Percentiles rank a stretch among this genome's conserved stretches.
phyloP scores from a whole-genome alignment of 2,888 invertebrate genomes.

The Zygaena filipendulae region DNA sequence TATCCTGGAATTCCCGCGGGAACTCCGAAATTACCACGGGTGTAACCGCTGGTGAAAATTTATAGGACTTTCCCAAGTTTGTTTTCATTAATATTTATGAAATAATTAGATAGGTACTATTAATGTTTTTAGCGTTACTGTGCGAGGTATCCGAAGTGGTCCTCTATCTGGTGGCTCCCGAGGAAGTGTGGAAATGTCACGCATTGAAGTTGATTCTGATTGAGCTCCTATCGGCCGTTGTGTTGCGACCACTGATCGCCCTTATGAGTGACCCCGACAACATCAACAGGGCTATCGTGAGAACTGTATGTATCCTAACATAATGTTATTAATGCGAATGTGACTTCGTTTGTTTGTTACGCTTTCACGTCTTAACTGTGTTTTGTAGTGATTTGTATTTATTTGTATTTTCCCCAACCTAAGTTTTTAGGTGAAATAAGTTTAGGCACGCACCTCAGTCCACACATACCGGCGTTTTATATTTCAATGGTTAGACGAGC shows the following conservation, averaged over 20 bases:
- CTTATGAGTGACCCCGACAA: conserved; percentile 90
- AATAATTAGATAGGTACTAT: background rate
- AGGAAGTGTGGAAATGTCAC: conserved; percentile 86
- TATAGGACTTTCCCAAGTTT: too few species aligned
- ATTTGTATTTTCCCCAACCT: too few species aligned
- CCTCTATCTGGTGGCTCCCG: conserved; percentile 83
- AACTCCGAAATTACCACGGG: too few species aligned
- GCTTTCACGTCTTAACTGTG: conserved; percentile 1
- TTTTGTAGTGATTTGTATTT: too few species aligned
- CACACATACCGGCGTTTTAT: too few species aligned
- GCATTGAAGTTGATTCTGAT: conserved; percentile 80
- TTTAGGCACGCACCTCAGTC: too few species aligned
- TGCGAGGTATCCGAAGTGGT: conserved; percentile 86
- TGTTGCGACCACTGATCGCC: conserved; percentile 76
- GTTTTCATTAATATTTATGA: background rate
- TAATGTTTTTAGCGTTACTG: conserved; percentile 69
- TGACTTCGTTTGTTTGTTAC: background rate
- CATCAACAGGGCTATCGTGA: conserved; percentile 88
- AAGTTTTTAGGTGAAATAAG: too few species aligned
- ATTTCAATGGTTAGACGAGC: background rate
- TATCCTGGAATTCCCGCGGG: too few species aligned
- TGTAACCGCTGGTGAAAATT: background rate
- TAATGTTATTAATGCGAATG: background rate
- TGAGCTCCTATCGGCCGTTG: conserved; percentile 78
- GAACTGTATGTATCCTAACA: conserved; percentile 86